Conservation (phyloP, 2,888 invertebrate species). For the Parnassius apollo region DNA sequence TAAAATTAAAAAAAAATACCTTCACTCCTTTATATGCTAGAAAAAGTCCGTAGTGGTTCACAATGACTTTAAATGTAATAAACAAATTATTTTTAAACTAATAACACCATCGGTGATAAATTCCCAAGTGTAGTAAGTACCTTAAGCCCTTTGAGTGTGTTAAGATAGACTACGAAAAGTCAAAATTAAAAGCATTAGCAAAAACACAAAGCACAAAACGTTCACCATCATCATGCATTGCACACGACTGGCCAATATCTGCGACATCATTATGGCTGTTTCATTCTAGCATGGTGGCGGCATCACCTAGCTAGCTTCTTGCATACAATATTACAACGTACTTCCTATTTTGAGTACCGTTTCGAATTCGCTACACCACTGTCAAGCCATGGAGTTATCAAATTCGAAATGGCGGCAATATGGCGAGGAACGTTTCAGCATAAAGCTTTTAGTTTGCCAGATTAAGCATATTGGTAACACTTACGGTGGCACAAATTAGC, state of each 20-base stretch:
- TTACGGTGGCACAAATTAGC: conserved; percentile 61
- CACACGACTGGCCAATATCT: conserved; percentile 71
- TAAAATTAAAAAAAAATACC: background rate
- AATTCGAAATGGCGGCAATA: conserved; percentile 68
- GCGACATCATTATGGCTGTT: conserved; percentile 63
- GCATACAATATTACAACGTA: conserved; percentile 45
- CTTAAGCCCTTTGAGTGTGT: conserved; percentile 18
- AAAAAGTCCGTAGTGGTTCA: background rate
- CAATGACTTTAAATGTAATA: no score
- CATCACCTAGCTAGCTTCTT: conserved; percentile 75
- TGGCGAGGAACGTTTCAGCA: conserved; percentile 57
- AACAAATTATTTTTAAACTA: no score
- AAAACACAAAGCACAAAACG: conserved; percentile 69
- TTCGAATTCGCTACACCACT: conserved; percentile 49
- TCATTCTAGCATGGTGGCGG: conserved; percentile 75
- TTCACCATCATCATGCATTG: conserved; percentile 73
- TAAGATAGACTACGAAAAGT: conserved; percentile 12
- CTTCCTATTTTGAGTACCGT: conserved; percentile 66
- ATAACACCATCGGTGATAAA: background rate
- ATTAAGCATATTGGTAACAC: conserved; percentile 68
- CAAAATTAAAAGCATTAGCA: conserved; percentile 32
- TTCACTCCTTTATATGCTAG: background rate
- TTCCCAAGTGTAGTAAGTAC: conserved; percentile 13
- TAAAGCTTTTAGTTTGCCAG: conserved; percentile 71
- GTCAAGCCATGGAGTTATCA: conserved; percentile 25